Base-by-base conservation (phyloP, 2,888 invertebrate genomes). In the Heliconius erato region DNA sequence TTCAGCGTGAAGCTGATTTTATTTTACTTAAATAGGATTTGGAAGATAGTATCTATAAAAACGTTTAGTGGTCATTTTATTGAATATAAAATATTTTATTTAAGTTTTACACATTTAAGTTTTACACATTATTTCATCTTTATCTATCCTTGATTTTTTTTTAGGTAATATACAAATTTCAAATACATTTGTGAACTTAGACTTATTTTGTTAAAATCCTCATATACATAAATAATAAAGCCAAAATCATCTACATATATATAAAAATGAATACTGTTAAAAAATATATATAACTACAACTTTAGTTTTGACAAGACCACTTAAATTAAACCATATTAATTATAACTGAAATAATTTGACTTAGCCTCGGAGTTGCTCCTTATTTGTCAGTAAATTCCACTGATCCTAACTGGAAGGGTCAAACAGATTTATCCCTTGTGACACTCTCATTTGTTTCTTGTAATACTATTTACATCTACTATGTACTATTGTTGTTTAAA, bases 361-460 rank as follows among this genome's bases (percentile, higher is more conserved):
- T 72, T n/a, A 16, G 72, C 44, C 72, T 72, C 26, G 28, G 44
- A 44, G 72, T 72, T 72, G 72, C 16, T 72, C 49, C 72, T 72
- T 72, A 72, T 72, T 72, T 26, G 72, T 49, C 72, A 72, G 72
- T 44, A 79, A 79, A 72, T 79, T 72, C 79, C 79, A 72, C 79
- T 72, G 79, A 79, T 72, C 79, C 79, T 79, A 79, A 79, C 71
- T 19, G 65, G 79, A 72, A 72, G 71, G 79, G 79, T 72, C 79
- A 72, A 59, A 79, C 63, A 59, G 79, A 79, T 79, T 79, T 72
- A 72, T 72, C 79, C 63, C 63, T 65, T 59, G 44, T 67, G 68
- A 40, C 71, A 79, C 28, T 28, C 44, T 63, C 40, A 79, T 79
- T 79, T 72, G 72, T 79, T 49, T 59, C 93, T 94, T 94, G 94